Base-by-base conservation (phyloP, 2,797 vertebrate genomes). In the Harpagifer antarcticus region DNA sequence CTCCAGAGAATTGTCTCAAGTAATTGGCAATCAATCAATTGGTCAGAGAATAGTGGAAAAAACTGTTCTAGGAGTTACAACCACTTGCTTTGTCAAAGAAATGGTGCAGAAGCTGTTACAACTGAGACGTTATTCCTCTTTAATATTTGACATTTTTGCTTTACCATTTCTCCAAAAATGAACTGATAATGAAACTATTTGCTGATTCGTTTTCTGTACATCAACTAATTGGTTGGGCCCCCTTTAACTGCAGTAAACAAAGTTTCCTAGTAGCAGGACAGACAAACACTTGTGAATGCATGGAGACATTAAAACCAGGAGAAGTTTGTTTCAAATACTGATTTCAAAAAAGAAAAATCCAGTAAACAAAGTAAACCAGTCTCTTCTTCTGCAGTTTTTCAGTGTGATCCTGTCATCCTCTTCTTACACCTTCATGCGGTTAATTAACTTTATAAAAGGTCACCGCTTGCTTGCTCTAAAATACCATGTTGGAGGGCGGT, bases 401-500 rank as follows among this genome's bases (percentile, higher is more conserved):
- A 6, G 5, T 9, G 23, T 48, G 60, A 3, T 47, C 16, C 58
- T 55, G 37, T 63, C 43, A 19, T 44, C 17, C 6, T 19, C 20
- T 44, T 68, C 40, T 31, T 42, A 14, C 19, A 20, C 47, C 66
- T 44, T 44, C n/a, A 42, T 43, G 27, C 47, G 52, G 52, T 23
- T 44, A 37, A 52, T 71, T 53, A 63, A 16, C 27, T 12, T 52
- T 1, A 20, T 43, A 6, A 79, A 67, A 72, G 54, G 62, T 72
- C 66, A 56, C 10, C 3, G 14, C 54, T 75, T 11, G 0, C 47
- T 19, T 11, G 20, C 12, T 52, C 44, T 67, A 9, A 48, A 43
- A 23, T 4, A 17, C 12, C 43, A 20, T 23, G 5, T n/a, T n/a
- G n/a, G n/a, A n/a, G n/a, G n/a, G n/a, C n/a, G n/a, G n/a, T n/a